Percentiles rank a stretch among this genome's conserved stretches.
These are phyloP conservation scores for Protosalanx chinensis DNA, from an alignment of 2,797 vertebrate species.

Conservation along the genomic window DNA sequence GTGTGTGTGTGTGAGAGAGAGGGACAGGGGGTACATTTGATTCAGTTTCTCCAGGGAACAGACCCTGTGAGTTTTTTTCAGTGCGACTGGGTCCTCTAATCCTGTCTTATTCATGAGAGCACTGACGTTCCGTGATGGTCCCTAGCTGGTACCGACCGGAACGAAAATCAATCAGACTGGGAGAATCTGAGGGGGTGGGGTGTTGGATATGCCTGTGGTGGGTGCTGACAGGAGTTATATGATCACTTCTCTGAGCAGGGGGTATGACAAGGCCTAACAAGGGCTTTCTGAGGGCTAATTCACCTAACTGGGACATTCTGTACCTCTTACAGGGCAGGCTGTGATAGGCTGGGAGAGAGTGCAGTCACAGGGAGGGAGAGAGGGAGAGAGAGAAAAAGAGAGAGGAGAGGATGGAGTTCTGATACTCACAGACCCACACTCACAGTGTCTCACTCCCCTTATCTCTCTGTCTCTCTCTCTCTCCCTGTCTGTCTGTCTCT, in stretches of 20 bases:
- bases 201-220: not conserved
- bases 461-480: not conserved
- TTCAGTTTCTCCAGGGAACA: slow-evolving; percentile 46
- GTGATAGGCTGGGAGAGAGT: not conserved
- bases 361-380: slow-evolving; percentile 15
- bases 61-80: slow-evolving; percentile 19
- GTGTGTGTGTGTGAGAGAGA: not conserved
- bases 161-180: no score
- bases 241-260: no score
- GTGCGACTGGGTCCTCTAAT: slow-evolving; percentile 53
- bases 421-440: not conserved
- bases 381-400: not conserved
- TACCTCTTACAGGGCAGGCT: not conserved
- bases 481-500: not conserved
- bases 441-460: not conserved
- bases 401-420: not conserved
- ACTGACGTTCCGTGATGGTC: slow-evolving; percentile 44
- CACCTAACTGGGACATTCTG: slow-evolving; percentile 22
- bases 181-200: no score
- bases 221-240: not conserved
- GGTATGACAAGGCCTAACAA: not conserved
- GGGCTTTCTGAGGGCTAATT: slow-evolving; percentile 11
- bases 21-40: slow-evolving; percentile 36
- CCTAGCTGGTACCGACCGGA: slow-evolving; percentile 20
- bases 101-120: slow-evolving; percentile 69